These are phyloP conservation scores for Dasyprocta punctata DNA, from an alignment of 2,113 vertebrate species.

Conservation along the genomic window DNA sequence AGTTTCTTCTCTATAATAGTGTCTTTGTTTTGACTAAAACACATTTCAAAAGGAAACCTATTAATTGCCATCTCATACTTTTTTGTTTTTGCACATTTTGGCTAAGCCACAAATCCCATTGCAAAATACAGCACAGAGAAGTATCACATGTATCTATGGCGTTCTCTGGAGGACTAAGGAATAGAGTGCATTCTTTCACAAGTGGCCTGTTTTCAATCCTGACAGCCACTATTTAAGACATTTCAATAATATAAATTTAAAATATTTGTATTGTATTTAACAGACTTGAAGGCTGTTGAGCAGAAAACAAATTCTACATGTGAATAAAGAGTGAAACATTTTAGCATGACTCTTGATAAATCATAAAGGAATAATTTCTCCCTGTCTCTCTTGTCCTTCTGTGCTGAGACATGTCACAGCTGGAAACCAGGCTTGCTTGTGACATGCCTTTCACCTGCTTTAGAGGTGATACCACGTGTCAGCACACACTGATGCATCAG, in stretches of 20 bases:
- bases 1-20: background rate
- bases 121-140: conserved; percentile 53
- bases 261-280: conserved; percentile 60
- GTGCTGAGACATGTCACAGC: conserved; percentile 43
- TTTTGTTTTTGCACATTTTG: conserved; percentile 65
- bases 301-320: background rate
- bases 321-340: conserved; percentile 46
- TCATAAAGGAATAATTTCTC: background rate
- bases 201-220: conserved; percentile 16
- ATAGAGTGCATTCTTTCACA: conserved; percentile 48
- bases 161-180: background rate
- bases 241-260: conserved; percentile 62
- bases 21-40: conserved; percentile 32
- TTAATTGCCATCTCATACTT: conserved; percentile 49
- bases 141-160: conserved; percentile 20
- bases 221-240: conserved; percentile 48
- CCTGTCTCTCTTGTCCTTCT: background rate
- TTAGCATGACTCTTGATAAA: conserved; percentile 39
- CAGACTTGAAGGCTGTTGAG: conserved; percentile 49
- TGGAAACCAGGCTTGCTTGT: background rate
- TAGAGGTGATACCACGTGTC: background rate
- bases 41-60: too few relatives aligned
- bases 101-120: conserved; percentile 59
- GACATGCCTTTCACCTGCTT: background rate
- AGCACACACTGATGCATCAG: background rate